These are phyloP conservation scores for Mellivora capensis DNA, from an alignment of 2,113 vertebrate species.

Conservation along the genomic window DNA sequence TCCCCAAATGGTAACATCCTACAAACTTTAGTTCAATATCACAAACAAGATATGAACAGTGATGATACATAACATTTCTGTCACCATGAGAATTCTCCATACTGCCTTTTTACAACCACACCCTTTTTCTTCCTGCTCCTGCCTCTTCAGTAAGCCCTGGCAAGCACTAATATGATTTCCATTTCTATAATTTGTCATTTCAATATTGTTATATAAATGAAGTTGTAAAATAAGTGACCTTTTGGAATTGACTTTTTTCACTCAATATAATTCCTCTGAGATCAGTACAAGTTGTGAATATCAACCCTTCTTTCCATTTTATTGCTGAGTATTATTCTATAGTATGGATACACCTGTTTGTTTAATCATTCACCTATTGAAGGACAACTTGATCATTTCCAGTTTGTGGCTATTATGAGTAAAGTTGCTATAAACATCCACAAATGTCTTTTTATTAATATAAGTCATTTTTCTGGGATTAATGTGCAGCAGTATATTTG, in stretches of 20 bases:
- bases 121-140: neutral
- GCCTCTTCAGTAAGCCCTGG: neutral
- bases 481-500: neutral
- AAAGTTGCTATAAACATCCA: neutral
- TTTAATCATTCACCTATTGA: neutral
- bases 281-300: neutral
- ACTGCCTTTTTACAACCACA: neutral
- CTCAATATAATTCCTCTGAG: neutral
- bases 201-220: neutral
- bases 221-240: neutral
- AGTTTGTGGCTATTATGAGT: neutral
- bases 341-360: neutral
- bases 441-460: neutral
- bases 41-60: neutral
- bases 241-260: neutral
- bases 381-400: neutral
- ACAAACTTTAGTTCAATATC: neutral
- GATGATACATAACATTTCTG: neutral
- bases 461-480: neutral
- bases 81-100: neutral
- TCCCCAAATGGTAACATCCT: neutral
- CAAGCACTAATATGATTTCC: neutral
- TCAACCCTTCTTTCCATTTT: neutral
- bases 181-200: neutral
- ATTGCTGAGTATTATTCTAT: neutral